Base-by-base conservation (phyloP, 2,113 vertebrate species). In the Misgurnus mizolepis region DNA sequence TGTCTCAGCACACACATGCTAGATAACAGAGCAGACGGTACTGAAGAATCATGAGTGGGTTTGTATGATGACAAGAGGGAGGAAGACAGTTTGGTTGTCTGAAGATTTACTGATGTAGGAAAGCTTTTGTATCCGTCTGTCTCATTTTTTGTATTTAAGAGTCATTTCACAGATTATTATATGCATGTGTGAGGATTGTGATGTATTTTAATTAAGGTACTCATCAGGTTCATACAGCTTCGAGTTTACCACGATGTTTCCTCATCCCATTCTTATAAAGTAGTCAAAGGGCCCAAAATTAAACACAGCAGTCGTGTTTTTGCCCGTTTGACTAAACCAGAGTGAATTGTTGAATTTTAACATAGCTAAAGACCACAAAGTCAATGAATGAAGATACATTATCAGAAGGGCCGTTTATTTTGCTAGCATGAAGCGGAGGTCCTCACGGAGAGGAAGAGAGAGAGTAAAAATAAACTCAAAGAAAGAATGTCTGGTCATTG, bases 1-100 rank as follows among this genome's bases (percentile, higher is more conserved):
- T 81, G 69, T 50, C 65, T 76, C 34, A 18, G 17, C 50, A 17
- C 50, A 27, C 70, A 72, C n/a, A 72, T 17, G 49, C 50, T 39
- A 72, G 70, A 72, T 72, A 72, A 72, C 50, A 56, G 70, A 40
- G 45, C 7, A 40, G 70, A 15, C 34, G 82, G 83, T 78, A 78
- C 67, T 76, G 79, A 78, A 79, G 86, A 86, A 89, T 81, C 17
- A 7, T 58, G 55, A 17, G 55, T 18, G 55, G 55, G 55, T 17
- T 56, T 56, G 5, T 56, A 56, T n/a, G 55, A n/a, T 2, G 17
- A 17, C 55, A 58, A 58, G 4, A 18, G 55, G 17, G 55, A n/a
- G 55, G n/a, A 18, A 58, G 7, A 58, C 15, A 4, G 15, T 6
- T 56, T 47, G 45, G 10, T 4, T 47, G 7, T 2, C 17, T 18